Evolutionary conservation across 2,113 vertebrate genomes (phyloP).

Genomic region (Hemicordylus capensis): DNA sequence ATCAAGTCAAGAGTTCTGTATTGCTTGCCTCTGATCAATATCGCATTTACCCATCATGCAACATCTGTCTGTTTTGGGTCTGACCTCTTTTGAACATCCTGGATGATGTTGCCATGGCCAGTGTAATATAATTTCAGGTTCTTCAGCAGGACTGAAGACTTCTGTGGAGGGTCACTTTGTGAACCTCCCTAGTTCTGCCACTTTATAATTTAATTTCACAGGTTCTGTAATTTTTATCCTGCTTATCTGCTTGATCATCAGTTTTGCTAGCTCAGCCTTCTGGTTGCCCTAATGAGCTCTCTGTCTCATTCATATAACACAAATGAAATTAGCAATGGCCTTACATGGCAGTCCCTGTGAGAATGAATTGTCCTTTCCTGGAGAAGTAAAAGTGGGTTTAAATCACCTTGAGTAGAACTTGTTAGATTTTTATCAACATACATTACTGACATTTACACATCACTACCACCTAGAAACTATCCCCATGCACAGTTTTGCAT

Average conservation of each 20-base stretch:
- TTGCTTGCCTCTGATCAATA: not conserved
- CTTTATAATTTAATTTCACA: not conserved
- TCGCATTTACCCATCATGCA: not conserved
- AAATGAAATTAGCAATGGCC: constrained; percentile 29
- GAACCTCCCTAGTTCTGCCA: not conserved
- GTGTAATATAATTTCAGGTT: not conserved
- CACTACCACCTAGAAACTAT: not conserved
- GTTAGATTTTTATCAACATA: constrained; percentile 21
- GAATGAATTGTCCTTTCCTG: constrained; percentile 21
- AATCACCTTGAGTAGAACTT: constrained; percentile 22
- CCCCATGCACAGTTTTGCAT: not conserved
- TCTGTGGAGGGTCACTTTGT: not conserved
- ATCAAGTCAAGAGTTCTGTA: not conserved
- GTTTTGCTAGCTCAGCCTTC: constrained; percentile 26
- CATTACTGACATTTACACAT: not conserved
- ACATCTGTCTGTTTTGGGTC: not conserved
- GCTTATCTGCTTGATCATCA: constrained; percentile 14
- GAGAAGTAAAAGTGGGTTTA: constrained; percentile 16
- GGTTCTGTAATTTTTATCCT: constrained; percentile 3
- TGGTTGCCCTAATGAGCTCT: constrained; percentile 22
- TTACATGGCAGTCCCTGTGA: constrained; percentile 21
- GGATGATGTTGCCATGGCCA: not conserved
- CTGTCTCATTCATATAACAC: not conserved
- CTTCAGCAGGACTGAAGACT: not conserved
- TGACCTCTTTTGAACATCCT: not conserved